Percentiles rank a stretch among this genome's conserved stretches.
phyloP scores from a whole-genome alignment of 2,113 vertebrate genomes.

The Prietella phreatophila region DNA sequence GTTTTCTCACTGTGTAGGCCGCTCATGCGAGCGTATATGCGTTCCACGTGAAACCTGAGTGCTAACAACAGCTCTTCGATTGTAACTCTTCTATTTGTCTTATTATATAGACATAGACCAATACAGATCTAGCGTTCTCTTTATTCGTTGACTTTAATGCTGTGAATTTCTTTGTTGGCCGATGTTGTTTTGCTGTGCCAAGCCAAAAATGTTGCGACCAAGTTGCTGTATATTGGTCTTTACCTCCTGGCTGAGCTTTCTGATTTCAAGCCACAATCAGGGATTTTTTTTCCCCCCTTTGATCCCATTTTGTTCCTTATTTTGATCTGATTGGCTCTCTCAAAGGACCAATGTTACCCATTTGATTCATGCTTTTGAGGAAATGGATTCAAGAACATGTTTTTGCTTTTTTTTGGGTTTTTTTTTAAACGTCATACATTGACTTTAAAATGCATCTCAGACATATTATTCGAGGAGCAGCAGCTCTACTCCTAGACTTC shows the following conservation, averaged over 20 bases:
- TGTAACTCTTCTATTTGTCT: not conserved
- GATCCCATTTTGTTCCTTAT: not conserved
- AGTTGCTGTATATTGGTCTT: not conserved
- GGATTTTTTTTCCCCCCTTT: not conserved
- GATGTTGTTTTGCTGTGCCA: not conserved
- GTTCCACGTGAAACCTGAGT: not conserved
- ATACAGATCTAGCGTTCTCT: not conserved
- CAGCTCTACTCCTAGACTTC: no score
- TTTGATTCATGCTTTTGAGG: not conserved
- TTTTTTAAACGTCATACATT: not conserved
- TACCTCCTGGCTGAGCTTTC: not conserved
- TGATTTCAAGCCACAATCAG: not conserved
- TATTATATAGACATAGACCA: not conserved
- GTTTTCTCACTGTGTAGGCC: not conserved
- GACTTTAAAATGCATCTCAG: not conserved
- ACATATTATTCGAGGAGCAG: not conserved
- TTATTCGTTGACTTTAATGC: not conserved
- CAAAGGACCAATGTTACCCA: not conserved
- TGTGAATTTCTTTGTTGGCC: not conserved
- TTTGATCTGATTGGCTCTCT: not conserved
- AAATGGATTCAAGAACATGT: not conserved
- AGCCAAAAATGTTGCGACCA: not conserved
- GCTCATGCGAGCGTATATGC: not conserved
- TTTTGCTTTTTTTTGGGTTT: no score
- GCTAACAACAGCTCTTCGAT: not conserved